A percentile compares a stretch with the other conserved stretches of the same genome.
Evolutionary conservation across 1,140 invertebrate genomes (phyloP).

Genomic region (Eupeodes corollae): DNA sequence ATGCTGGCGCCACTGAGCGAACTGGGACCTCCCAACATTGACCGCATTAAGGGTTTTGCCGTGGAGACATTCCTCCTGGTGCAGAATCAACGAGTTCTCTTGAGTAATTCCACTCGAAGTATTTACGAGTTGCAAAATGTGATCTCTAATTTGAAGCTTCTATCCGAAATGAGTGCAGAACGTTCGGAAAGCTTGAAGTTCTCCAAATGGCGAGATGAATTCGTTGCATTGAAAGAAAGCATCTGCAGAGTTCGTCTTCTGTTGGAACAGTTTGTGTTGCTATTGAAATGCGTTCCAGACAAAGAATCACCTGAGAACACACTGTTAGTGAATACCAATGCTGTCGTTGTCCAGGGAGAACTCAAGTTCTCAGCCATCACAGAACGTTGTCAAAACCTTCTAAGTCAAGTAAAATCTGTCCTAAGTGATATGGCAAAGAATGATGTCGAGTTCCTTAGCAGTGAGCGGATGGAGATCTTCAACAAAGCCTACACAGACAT

Average conservation of each 20-base stretch:
- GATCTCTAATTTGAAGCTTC: constrained; percentile 18
- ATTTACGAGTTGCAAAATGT: constrained; percentile 34
- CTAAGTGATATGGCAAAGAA: constrained; percentile 12
- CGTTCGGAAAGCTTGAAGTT: not conserved
- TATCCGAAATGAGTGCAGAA: constrained; percentile 11
- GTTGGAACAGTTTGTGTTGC: constrained; percentile 20
- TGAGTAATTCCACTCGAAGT: constrained; percentile 29
- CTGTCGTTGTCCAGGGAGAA: not conserved
- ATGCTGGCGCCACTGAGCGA: constrained; percentile 60
- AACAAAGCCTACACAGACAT: constrained; percentile 11
- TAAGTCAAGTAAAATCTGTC: constrained; percentile 8
- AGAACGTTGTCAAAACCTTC: not conserved
- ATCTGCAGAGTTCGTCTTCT: constrained; percentile 18
- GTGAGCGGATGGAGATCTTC: constrained; percentile 8
- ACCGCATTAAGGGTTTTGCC: constrained; percentile 72
- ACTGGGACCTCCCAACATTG: constrained; percentile 65
- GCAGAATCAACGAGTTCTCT: constrained; percentile 38
- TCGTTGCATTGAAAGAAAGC: constrained; percentile 12
- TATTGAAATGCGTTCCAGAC: constrained; percentile 18
- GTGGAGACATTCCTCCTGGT: constrained; percentile 53
- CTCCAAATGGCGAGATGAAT: constrained; percentile 4
- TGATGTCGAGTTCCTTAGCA: constrained; percentile 12
- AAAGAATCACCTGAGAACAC: not conserved
- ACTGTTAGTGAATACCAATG: not conserved
- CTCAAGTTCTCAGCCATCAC: not conserved